Conservation (phyloP, 2,888 invertebrate species). For the Eulithis prunata region DNA sequence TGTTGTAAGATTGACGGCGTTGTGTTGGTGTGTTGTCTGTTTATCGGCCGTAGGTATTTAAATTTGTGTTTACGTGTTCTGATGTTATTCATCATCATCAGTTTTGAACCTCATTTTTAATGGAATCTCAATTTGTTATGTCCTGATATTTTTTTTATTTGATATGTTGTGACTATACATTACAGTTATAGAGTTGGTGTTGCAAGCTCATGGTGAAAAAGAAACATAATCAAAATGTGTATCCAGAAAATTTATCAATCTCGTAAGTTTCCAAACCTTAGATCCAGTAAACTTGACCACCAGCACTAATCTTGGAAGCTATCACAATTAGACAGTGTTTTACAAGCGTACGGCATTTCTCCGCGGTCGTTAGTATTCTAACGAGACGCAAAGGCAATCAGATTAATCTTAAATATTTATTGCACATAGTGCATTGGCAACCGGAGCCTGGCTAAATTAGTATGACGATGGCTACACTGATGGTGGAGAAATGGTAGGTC, state of each 20-base stretch:
- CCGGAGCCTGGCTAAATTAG: constrained; percentile 75
- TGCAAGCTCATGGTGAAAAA: background rate
- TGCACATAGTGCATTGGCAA: constrained; percentile 77
- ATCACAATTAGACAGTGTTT: constrained; percentile 52
- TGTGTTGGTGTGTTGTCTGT: too few relatives aligned
- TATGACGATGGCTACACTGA: constrained; percentile 78
- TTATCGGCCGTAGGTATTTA: too few relatives aligned
- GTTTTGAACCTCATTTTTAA: too few relatives aligned
- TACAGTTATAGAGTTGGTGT: background rate
- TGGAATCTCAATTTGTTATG: too few relatives aligned
- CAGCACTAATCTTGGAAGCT: constrained; percentile 25
- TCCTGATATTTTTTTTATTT: too few relatives aligned
- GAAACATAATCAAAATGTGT: background rate
- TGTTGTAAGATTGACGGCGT: too few relatives aligned
- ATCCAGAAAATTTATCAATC: background rate
- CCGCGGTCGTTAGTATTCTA: constrained; percentile 73
- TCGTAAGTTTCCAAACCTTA: constrained; percentile 14
- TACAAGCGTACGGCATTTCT: constrained; percentile 45
- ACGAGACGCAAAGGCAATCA: constrained; percentile 72
- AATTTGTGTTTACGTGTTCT: too few relatives aligned
- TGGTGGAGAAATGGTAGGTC: constrained; percentile 76
- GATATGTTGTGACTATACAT: too few relatives aligned
- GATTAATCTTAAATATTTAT: constrained; percentile 84
- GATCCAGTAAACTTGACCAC: constrained; percentile 44
- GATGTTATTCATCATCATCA: too few relatives aligned